These are phyloP conservation scores for Amphipoea oculea DNA, from an alignment of 2,888 invertebrate genomes.

Conservation along the genomic window DNA sequence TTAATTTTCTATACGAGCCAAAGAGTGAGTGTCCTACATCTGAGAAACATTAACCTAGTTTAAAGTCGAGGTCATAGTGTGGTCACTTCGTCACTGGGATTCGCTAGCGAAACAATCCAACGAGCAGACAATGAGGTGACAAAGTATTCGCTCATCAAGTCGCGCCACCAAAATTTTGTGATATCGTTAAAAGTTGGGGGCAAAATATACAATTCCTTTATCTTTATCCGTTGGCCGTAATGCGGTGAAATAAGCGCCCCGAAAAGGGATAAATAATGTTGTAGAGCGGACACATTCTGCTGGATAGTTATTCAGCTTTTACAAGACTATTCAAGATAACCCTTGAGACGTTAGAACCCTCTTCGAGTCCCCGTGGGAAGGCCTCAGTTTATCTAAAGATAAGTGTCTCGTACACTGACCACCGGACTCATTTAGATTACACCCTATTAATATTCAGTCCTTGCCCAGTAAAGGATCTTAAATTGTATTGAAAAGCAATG, in stretches of 20 bases:
- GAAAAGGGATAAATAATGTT: constrained; percentile 65
- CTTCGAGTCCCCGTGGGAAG: constrained; percentile 71
- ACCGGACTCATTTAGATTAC: constrained; percentile 69
- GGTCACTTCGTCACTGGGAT: constrained; percentile 78
- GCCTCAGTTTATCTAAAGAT: constrained; percentile 73
- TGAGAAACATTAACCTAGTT: constrained; percentile 87
- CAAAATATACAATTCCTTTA: constrained; percentile 54
- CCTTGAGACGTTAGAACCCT: constrained; percentile 73
- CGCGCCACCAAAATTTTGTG: constrained; percentile 22
- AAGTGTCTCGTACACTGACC: constrained; percentile 73
- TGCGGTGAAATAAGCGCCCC: constrained; percentile 61
- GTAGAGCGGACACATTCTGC: constrained; percentile 66
- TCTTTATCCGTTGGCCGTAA: constrained; percentile 54
- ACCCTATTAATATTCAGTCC: constrained; percentile 62
- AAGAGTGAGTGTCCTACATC: constrained; percentile 83
- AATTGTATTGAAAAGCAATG: constrained; percentile 55
- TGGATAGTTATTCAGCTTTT: constrained; percentile 73
- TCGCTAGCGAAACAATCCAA: constrained; percentile 61
- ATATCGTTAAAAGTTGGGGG: constrained; percentile 35
- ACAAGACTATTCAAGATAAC: constrained; percentile 78
- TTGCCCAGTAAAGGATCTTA: constrained; percentile 49
- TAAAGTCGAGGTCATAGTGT: constrained; percentile 78
- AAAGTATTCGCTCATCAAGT: constrained; percentile 45
- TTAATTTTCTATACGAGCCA: constrained; percentile 77
- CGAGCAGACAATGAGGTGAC: constrained; percentile 56